Evolutionary conservation across 1,140 invertebrate species (phyloP), one percentile per base, ranked within the genome.

Genomic region (Uloborus diversus): DNA sequence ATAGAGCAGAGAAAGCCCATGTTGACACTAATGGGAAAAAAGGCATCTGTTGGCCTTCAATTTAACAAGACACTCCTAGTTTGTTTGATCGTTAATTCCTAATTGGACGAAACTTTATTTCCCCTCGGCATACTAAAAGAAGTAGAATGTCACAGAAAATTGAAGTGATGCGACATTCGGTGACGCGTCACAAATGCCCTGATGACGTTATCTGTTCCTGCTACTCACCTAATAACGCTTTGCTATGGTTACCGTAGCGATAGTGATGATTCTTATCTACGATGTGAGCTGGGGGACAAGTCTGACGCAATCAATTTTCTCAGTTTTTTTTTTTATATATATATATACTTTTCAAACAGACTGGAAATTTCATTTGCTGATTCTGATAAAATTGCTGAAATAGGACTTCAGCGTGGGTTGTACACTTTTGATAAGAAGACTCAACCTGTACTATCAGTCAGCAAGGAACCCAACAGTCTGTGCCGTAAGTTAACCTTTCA

Each of bases 231-330:
- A 73, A 73, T 73, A 73, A 47, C 33, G 35, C 57, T 73, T 73
- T 73, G 69, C 69, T 73, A 61, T 73, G 69, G 69, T 73, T 73
- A 73, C 69, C 69, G 69, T 61, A 33, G 33, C 27, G 69, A 73
- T 73, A 73, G 30, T 56, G 61, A 47, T 25, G 69, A 59, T 61
- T 59, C 35, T 61, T 57, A 70, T 70, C 69, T 32, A 1, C 17
- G n/a, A 1, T 3, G 11, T 59, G 1, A 25, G 30, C 25, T 51
- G 53, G 30, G 69, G 13, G 61, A 37, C 53, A 73, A 73, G 47
- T 59, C 35, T 73, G 61, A 61, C 69, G 25, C 53, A 28, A 30
- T 20, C 28, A 17, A 35, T 20, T 70, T 56, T 70, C 57, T 56
- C 23, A 11, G 14, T 62, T 20, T 62, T 30, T 53, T 69, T 70